Evolutionary conservation across 2,797 vertebrate species (phyloP).

Genomic region (Ispidina picta): DNA sequence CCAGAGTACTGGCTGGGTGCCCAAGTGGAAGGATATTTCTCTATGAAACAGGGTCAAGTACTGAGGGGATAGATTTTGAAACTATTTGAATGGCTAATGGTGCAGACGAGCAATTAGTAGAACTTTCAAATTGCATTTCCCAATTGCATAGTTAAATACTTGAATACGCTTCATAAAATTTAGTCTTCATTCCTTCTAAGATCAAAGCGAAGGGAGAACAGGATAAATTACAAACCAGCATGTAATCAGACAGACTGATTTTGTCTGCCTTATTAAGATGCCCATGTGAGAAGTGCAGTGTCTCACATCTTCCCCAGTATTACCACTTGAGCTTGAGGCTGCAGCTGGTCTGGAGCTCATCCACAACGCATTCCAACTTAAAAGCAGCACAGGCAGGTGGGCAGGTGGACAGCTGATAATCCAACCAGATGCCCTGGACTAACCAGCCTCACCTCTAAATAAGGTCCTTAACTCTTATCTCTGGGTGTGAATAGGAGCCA

Average conservation of each 20-base stretch:
- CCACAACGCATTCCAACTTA: not conserved
- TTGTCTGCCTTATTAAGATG: not conserved
- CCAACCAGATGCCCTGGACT: not conserved
- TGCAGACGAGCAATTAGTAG: conserved; percentile 1
- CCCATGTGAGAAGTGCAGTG: not conserved
- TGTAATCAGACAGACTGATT: not conserved
- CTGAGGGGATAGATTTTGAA: not conserved
- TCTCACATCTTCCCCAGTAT: not conserved
- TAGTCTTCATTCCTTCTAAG: not conserved
- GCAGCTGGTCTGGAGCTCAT: not conserved
- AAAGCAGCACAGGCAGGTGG: accelerated
- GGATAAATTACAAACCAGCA: not conserved
- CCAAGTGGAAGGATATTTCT: not conserved
- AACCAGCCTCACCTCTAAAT: not conserved
- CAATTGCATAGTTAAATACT: conserved; percentile 11
- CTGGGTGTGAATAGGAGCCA: not conserved
- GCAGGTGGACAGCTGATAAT: not conserved
- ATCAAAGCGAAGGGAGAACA: not conserved
- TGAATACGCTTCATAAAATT: not conserved
- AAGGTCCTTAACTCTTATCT: not conserved
- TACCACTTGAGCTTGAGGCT: not conserved
- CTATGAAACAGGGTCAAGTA: not conserved
- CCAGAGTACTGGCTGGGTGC: not conserved
- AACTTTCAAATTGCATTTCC: conserved; percentile 6
- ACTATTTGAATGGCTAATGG: not conserved